A percentile compares a stretch with the other conserved stretches of the same genome.
Evolutionary conservation across 2,797 vertebrate species (phyloP).

Genomic region (Syndactyla subalaris): DNA sequence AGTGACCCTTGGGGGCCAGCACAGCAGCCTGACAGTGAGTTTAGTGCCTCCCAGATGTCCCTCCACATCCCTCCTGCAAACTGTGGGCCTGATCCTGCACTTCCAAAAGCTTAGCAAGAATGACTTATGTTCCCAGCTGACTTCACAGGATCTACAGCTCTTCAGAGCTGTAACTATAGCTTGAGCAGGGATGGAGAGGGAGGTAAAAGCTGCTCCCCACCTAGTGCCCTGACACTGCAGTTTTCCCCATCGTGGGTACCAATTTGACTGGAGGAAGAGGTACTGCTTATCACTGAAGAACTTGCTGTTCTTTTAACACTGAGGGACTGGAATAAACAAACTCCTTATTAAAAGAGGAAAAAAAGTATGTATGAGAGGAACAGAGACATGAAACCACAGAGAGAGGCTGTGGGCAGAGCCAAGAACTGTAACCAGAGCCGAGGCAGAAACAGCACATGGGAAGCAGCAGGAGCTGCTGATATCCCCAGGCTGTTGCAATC

Average conservation of each 20-base stretch:
- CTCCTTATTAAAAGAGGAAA: background rate
- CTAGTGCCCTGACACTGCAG: background rate
- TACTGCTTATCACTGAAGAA: background rate
- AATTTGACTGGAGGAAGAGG: background rate
- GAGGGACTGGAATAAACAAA: background rate
- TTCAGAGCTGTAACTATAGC: background rate
- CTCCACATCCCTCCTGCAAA: background rate
- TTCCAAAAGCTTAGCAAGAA: background rate
- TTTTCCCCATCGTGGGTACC: accelerated
- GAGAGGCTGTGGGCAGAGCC: background rate
- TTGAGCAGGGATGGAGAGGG: background rate
- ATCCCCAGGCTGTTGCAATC: conserved; percentile 9
- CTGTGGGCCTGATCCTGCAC: too few relatives aligned
- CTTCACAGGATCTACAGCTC: background rate
- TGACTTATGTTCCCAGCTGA: background rate
- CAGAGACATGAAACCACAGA: background rate
- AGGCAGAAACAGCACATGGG: background rate
- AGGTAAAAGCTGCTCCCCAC: background rate
- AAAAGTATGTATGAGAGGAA: background rate
- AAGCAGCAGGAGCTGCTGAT: background rate
- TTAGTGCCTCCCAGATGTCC: background rate
- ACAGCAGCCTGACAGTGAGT: background rate
- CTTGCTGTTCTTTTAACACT: background rate
- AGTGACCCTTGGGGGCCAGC: background rate
- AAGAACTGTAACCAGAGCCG: background rate